Evolutionary conservation across 2,113 vertebrate genomes (phyloP).

Genomic region (Numida meleagris): DNA sequence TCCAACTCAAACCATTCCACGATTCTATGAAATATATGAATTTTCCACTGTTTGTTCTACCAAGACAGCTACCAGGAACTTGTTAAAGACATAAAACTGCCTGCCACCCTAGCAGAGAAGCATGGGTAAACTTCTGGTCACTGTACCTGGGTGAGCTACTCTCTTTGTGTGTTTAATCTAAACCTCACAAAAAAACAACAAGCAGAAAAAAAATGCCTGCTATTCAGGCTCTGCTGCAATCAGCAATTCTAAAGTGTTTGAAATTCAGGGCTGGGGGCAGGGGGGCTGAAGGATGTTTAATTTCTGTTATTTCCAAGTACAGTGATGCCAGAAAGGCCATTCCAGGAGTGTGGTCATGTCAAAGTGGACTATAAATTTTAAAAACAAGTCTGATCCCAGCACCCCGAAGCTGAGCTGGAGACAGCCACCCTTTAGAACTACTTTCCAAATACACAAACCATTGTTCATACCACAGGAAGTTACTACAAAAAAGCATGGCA

Average conservation of each 20-base stretch:
- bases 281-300: neutral
- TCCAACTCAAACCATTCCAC: too few relatives aligned
- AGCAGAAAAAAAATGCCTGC: neutral
- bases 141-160: neutral
- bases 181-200: neutral
- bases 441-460: neutral
- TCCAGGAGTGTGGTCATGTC: neutral
- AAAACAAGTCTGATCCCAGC: neutral
- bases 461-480: neutral
- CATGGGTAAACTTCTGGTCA: neutral
- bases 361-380: neutral
- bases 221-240: neutral
- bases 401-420: neutral
- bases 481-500: neutral
- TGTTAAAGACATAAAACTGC: neutral
- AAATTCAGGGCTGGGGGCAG: neutral
- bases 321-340: slow-evolving; percentile 4
- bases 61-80: accelerated
- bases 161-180: neutral
- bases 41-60: neutral
- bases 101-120: neutral
- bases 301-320: slow-evolving; percentile 3
- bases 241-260: slow-evolving; percentile 1
- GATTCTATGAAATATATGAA: accelerated
- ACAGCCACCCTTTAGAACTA: neutral